Base-by-base conservation (phyloP, 2,888 invertebrate species). In the Sisyra nigra region DNA sequence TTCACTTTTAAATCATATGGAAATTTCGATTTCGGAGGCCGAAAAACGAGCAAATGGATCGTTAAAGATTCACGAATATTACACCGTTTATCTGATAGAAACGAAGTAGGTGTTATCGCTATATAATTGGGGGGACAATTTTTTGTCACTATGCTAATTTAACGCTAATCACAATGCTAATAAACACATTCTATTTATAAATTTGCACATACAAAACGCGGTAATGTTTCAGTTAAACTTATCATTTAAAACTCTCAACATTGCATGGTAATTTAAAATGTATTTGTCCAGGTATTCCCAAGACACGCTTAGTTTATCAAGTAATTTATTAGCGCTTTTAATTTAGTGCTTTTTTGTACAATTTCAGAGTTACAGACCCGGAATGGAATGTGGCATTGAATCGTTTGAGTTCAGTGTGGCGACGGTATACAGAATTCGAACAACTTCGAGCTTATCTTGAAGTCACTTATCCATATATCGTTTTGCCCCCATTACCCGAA, bases 401-500 rank as follows among this genome's bases (percentile, higher is more conserved):
- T 2, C 76, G 72, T 55, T 62, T 77, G 44, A 76, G 76, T 50
- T 75, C 78, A 11, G 71, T 82, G 50, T 83, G 83, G 81, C 66
- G 87, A 50, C 64, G 87, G 29, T 88, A 87, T 57, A 84, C 83
- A 37, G 87, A 88, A 59, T 87, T 87, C 66, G 86, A 86, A 58
- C 74, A 83, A 50, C 69, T 88, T 40, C 70, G 80, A 51, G 76
- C 78, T 50, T 85, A 85, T 55, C 63, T 88, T 45, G 80, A 80
- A 55, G 70, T 80, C 24, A 77, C 76, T 29, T 86, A 85, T 62
- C 82, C 85, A n/a, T 79, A 79, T 57, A 69, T 82, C 40, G 77
- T 87, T 10, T 68, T 86, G 52, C 86, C 87, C 15, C 83, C 86
- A 1, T 59, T 88, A 44, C 87, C 87, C 2, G 87, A 87, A 53